Conservation (phyloP, 1,140 invertebrate genomes). For the Globodera rostochiensis region DNA sequence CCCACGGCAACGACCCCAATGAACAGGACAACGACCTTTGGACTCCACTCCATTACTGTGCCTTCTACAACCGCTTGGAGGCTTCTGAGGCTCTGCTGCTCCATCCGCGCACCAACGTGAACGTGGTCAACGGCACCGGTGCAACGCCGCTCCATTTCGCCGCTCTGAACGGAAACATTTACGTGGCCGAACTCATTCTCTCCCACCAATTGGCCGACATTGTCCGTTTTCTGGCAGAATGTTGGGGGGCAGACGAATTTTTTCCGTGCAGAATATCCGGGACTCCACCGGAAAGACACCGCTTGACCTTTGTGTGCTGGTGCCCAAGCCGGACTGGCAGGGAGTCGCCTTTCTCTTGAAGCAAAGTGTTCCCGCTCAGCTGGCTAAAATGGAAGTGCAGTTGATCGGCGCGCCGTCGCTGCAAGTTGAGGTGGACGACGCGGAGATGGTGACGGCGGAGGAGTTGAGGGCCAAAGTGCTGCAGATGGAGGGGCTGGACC, state of each 20-base stretch:
- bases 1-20: constrained; percentile 54
- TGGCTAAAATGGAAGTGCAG: constrained; percentile 53
- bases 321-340: constrained; percentile 58
- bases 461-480: constrained; percentile 52
- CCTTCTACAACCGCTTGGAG: constrained; percentile 57
- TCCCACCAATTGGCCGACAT: constrained; percentile 56
- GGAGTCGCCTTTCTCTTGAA: constrained; percentile 43
- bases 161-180: constrained; percentile 55
- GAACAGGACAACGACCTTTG: constrained; percentile 55
- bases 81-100: constrained; percentile 49
- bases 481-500: constrained; percentile 35
- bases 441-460: constrained; percentile 46
- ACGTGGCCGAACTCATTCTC: constrained; percentile 58
- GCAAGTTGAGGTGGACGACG: constrained; percentile 42
- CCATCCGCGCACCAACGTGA: constrained; percentile 51
- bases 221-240: constrained; percentile 30
- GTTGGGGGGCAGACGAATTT: constrained; percentile 2
- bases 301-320: constrained; percentile 54
- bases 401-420: constrained; percentile 43
- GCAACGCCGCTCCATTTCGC: constrained; percentile 60
- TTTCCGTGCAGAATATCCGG: constrained; percentile 46
- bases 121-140: constrained; percentile 56
- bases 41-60: constrained; percentile 60
- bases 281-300: constrained; percentile 56
- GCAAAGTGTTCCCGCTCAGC: constrained; percentile 24